Evolutionary conservation across 2,797 vertebrate genomes (phyloP).

Genomic region (Petrocephalus schoutedeni): DNA sequence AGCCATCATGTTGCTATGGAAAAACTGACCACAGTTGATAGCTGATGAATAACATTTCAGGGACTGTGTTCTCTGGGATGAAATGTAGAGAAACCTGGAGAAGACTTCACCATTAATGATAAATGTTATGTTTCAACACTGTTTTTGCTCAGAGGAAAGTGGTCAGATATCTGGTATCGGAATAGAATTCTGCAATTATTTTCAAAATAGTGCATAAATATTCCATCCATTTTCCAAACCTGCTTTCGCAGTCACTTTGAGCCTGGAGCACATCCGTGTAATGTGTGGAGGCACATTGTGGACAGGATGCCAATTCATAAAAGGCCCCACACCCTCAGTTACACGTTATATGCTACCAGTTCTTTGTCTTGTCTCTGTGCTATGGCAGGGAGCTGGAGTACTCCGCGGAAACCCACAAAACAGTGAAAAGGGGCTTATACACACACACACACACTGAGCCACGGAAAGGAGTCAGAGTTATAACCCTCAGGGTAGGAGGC

Average conservation of each 20-base stretch:
- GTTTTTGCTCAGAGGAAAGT: background rate
- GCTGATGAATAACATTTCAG: background rate
- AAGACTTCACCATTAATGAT: background rate
- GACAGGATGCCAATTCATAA: background rate
- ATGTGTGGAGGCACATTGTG: background rate
- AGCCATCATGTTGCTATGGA: background rate
- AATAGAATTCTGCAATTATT: background rate
- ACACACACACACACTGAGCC: background rate
- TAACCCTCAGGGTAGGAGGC: background rate
- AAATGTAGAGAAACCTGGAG: background rate
- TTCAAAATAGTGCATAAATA: background rate
- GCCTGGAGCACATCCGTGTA: background rate
- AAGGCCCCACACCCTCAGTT: background rate
- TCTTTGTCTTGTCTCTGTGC: background rate
- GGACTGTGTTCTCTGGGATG: background rate
- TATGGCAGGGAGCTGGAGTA: background rate
- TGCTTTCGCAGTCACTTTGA: background rate
- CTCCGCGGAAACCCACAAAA: background rate
- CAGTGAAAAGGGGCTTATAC: background rate
- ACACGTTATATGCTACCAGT: background rate
- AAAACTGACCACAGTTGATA: background rate
- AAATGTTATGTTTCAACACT: background rate
- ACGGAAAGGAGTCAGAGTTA: background rate
- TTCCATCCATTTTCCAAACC: background rate
- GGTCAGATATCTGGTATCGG: background rate